Percentiles rank a stretch among this genome's conserved stretches.
These are phyloP conservation scores for Actenoides hombroni DNA, from an alignment of 2,113 vertebrate species.

Conservation along the genomic window DNA sequence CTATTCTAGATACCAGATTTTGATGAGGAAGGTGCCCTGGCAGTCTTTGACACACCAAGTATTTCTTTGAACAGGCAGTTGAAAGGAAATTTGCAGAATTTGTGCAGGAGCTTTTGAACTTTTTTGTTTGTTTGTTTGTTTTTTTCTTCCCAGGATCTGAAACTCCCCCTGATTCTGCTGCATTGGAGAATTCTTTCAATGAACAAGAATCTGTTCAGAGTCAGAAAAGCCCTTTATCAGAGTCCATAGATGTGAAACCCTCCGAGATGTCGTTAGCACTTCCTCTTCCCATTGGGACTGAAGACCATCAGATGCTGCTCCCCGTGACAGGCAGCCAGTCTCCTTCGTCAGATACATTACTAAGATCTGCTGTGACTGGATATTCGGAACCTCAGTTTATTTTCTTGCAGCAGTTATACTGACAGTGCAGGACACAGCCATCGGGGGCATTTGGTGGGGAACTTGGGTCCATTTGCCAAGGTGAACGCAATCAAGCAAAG, in stretches of 20 bases:
- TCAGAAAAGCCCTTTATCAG: slow-evolving; percentile 76
- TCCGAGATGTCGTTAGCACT: slow-evolving; percentile 78
- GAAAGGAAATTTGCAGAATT: neutral
- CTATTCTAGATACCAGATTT: neutral
- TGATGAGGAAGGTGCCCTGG: neutral
- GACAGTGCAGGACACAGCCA: slow-evolving; percentile 47
- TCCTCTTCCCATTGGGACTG: slow-evolving; percentile 76
- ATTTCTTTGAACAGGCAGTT: neutral
- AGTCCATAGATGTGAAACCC: slow-evolving; percentile 79
- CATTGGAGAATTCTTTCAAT: slow-evolving; percentile 67
- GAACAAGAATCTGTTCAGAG: slow-evolving; percentile 74
- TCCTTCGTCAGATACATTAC: slow-evolving; percentile 73
- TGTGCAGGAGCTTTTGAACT: neutral
- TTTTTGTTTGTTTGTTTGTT: neutral
- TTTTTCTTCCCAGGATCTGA: slow-evolving; percentile 63
- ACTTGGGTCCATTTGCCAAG: slow-evolving; percentile 11
- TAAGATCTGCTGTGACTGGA: slow-evolving; percentile 74
- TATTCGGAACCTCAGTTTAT: slow-evolving; percentile 84
- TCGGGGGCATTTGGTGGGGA: neutral
- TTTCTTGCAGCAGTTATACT: slow-evolving; percentile 84
- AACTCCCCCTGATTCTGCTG: slow-evolving; percentile 63
- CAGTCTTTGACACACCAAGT: neutral
- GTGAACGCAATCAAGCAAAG: slow-evolving; percentile 19
- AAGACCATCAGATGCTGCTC: slow-evolving; percentile 81
- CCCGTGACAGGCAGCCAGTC: slow-evolving; percentile 75